These are phyloP conservation scores for Bradysia coprophila DNA, from an alignment of 1,140 invertebrate species.

Conservation along the genomic window DNA sequence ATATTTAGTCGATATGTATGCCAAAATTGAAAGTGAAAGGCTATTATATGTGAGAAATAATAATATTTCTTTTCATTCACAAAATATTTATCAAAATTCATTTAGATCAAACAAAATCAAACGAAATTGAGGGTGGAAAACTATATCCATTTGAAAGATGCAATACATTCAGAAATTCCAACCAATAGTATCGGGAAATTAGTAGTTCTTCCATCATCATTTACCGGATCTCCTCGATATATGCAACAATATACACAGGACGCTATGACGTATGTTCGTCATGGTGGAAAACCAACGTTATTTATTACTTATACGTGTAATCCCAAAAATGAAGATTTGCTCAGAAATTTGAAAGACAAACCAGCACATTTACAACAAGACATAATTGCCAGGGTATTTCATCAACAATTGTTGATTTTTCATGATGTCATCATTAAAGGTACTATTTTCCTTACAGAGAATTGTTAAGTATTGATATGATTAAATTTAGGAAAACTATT, in stretches of 20 bases:
- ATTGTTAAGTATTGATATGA: no score
- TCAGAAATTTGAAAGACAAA: conserved; percentile 16
- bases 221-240: conserved; percentile 18
- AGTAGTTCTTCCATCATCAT: conserved; percentile 19
- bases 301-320: conserved; percentile 29
- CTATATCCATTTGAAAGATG: conserved; percentile 26
- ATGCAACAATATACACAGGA: conserved; percentile 25
- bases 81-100: no score
- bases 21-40: conserved; percentile 27
- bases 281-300: conserved; percentile 22
- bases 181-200: conserved; percentile 10
- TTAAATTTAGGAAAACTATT: no score
- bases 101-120: no score
- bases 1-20: conserved; percentile 27
- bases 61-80: no score
- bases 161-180: conserved; percentile 9
- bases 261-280: conserved; percentile 22
- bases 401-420: conserved; percentile 26
- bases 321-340: conserved; percentile 31
- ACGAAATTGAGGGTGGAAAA: conserved; percentile 25
- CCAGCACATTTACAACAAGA: conserved; percentile 17
- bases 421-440: conserved; percentile 24
- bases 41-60: conserved; percentile 14
- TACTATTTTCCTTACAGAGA: no score
- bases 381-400: conserved; percentile 26